Base-by-base conservation (phyloP, 1,140 invertebrate genomes). In the Macrocentrus cingulum region DNA sequence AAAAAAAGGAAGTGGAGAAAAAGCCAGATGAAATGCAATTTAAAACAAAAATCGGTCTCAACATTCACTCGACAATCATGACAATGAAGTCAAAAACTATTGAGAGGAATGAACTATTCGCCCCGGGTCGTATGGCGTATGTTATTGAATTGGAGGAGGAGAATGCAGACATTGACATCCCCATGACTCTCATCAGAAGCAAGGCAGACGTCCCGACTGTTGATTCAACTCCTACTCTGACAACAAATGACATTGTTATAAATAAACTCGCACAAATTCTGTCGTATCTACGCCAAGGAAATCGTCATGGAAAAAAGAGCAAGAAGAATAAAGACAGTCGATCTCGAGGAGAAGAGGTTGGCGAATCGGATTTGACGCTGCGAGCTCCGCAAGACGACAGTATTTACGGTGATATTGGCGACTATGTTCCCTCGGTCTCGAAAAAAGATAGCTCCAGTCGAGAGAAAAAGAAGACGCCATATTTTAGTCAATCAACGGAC, bases 231-330 rank as follows among this genome's bases (percentile, higher is more conserved):
- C 87, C 92, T 0, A 91, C 92, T 0, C 76, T 95, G 7, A 94
- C 91, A 3, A 97, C 94, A 11, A 97, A 98, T 73, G 95, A 98
- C 66, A 96, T 91, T 20, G 94, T 98, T 0, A 94, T 99, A 49
- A 97, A 98, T 72, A 99, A 99, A 77, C 74, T 99, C 5, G 94
- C 95, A 0, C 95, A 99, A 78, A 98, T 99, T 72, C 81, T 99
- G 23, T 95, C 94, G 0, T 98, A 99, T 67, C 77, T 99, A 8
- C 81, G 97, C 2, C 89, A 92, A 64, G 91, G 91, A 18, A 85
- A 80, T 5, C 81, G 90, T 39, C 87, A 89, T 62, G 85, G 84
- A 19, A 91, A 91, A 66, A 94, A 93, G 66, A 83, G 86, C 8
- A 92, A 91, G 70, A 88, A 88, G 61, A 85, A 85, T 37, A 87